These are phyloP conservation scores for Neomorphus geoffroyi DNA, from an alignment of 2,797 vertebrate species.

Conservation along the genomic window DNA sequence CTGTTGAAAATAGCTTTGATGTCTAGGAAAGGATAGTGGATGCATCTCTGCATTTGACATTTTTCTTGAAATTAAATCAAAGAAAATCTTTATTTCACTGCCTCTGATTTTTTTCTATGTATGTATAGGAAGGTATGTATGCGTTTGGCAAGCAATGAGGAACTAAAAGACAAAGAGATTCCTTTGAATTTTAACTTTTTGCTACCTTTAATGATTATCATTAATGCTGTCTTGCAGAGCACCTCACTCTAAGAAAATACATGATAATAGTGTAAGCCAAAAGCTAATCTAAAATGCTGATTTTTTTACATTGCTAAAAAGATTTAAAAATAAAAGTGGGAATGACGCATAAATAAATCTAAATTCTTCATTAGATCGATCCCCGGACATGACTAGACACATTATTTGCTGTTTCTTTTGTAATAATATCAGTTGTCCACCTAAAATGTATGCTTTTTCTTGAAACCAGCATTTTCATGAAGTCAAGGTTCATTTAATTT, in stretches of 20 bases:
- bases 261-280: not conserved
- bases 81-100: constrained; percentile 24
- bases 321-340: not conserved
- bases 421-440: not conserved
- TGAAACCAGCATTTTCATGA: not conserved
- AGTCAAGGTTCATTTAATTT: not conserved
- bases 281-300: not conserved
- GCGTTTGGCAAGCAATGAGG: not conserved
- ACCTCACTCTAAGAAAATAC: not conserved
- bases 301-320: not conserved
- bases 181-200: constrained; percentile 17
- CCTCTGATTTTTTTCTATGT: not conserved
- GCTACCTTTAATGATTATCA: not conserved
- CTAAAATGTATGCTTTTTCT: not conserved
- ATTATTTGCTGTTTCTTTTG: not conserved
- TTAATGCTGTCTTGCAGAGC: not conserved
- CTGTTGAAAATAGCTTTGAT: constrained; percentile 62
- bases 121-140: not conserved
- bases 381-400: not conserved
- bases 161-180: not conserved
- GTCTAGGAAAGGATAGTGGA: constrained; percentile 43
- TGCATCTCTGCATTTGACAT: not conserved
- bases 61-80: constrained; percentile 54
- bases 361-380: not conserved
- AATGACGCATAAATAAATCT: not conserved